Evolutionary conservation across 2,797 vertebrate genomes (phyloP).

Genomic region (Lagodon rhomboides): DNA sequence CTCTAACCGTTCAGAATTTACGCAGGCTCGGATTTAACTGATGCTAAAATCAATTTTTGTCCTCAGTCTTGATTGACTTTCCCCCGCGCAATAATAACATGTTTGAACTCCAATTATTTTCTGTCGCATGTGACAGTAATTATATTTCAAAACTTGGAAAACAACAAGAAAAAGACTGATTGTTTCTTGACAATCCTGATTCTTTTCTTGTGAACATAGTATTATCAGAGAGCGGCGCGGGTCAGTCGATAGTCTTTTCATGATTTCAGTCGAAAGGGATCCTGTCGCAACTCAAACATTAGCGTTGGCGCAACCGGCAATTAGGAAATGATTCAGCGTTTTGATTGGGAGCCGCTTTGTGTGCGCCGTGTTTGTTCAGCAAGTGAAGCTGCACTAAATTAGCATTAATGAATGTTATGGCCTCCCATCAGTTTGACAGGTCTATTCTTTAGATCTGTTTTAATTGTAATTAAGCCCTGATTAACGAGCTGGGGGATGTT

Average conservation of each 20-base stretch:
- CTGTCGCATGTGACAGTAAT: slow-evolving; percentile 30
- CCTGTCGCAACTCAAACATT: slow-evolving; percentile 57
- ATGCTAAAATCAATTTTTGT: slow-evolving; percentile 6
- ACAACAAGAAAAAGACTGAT: neutral
- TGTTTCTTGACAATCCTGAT: neutral
- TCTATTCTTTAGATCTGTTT: slow-evolving; percentile 82
- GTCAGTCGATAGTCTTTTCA: slow-evolving; percentile 45
- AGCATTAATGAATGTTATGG: slow-evolving; percentile 83
- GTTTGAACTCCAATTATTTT: slow-evolving; percentile 31
- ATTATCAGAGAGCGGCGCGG: slow-evolving; percentile 24
- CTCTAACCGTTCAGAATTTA: neutral
- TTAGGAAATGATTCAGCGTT: slow-evolving; percentile 78
- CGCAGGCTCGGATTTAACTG: slow-evolving; percentile 22
- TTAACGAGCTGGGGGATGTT: slow-evolving; percentile 77
- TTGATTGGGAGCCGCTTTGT: slow-evolving; percentile 79
- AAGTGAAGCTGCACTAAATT: slow-evolving; percentile 74
- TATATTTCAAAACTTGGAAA: slow-evolving; percentile 11
- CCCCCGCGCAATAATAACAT: slow-evolving; percentile 7
- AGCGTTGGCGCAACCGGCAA: slow-evolving; percentile 70
- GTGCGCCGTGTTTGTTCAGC: slow-evolving; percentile 70
- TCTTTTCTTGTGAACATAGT: neutral
- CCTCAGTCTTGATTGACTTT: slow-evolving; percentile 24
- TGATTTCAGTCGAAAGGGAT: slow-evolving; percentile 58
- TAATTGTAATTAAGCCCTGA: slow-evolving; percentile 84
- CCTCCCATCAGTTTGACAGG: slow-evolving; percentile 80